Percentiles rank a stretch among this genome's conserved stretches.
Evolutionary conservation across 2,797 vertebrate species (phyloP).

Genomic region (Anableps anableps): DNA sequence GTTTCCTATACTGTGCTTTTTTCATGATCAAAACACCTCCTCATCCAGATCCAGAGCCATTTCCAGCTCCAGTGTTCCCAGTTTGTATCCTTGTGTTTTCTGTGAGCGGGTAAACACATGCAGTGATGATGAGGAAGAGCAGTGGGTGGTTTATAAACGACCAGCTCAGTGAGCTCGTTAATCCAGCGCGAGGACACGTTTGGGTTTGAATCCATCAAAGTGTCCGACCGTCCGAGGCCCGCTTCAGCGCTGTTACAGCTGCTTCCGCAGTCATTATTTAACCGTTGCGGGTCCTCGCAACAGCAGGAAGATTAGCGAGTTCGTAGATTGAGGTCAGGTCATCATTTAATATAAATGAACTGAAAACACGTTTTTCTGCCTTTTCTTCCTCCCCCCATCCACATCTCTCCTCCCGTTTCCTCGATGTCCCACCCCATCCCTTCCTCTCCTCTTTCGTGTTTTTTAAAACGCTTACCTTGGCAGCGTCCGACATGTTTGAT

Average conservation of each 20-base stretch:
- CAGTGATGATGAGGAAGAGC: too few species aligned
- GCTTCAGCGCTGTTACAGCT: neutral
- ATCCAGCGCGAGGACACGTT: too few species aligned
- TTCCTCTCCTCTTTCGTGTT: neutral
- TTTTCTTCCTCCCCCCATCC: neutral
- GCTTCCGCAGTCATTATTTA: neutral
- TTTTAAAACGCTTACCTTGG: conserved; percentile 83
- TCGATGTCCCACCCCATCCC: neutral
- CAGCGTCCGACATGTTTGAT: conserved; percentile 95
- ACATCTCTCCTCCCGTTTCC: neutral
- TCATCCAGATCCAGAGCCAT: neutral
- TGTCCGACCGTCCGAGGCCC: neutral
- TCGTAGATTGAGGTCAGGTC: conserved; percentile 27
- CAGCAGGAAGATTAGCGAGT: neutral
- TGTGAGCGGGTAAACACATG: neutral
- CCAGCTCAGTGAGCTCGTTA: too few species aligned
- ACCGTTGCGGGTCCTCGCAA: neutral
- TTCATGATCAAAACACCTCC: too few species aligned
- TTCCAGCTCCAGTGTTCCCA: neutral
- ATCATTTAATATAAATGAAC: conserved; percentile 43
- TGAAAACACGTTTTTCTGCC: neutral
- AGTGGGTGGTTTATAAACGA: too few species aligned
- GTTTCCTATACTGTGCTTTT: too few species aligned
- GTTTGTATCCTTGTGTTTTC: neutral
- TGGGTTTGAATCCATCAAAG: too few species aligned